Evolutionary conservation across 2,888 invertebrate genomes (phyloP), one percentile per base, ranked within the genome.

Genomic region (Norana najaformis): DNA sequence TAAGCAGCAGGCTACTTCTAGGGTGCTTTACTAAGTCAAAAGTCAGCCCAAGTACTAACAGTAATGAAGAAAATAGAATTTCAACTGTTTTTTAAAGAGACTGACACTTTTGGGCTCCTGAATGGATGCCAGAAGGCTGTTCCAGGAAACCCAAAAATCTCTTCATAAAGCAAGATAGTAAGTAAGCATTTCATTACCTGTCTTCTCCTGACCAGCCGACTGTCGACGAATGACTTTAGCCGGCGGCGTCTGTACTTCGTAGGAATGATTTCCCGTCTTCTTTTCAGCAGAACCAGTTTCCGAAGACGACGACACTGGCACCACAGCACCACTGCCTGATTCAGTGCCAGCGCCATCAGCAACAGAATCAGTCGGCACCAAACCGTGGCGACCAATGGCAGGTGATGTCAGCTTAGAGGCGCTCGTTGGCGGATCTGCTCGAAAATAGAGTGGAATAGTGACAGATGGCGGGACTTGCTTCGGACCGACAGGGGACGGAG

Each of bases 391-490:
- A 36, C 34, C 35, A 35, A 85, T 13, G 36, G 11, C 36, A 20
- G 85, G 36, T 8, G 85, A 85, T 35, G 36, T 85, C 18, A n/a
- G 16, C 85, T 23, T 85, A 5, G 37, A 0, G 83, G 6, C 18
- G 16, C 35, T 18, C 34, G 83, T 35, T 34, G 36, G 20, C 16
- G 85, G 85, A 36, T 85, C 85, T 11, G 85, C 85, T 37, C 85
- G 85, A 85, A 85, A 85, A 36, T 85, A 85, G n/a, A 34, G 88
- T 1, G 88, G 88, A 88, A 88, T 39, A 0, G 88, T 47, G 38
- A 47, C 41, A 38, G 89, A 30, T 34, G 83, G 53, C n/a, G 90
- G 53, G 16, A 38, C 83, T 34, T 34, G 41, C 47, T 39, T n/a
- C 88, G 88, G 20, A 34, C 83, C 5, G 90, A 88, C 14, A 23